Evolutionary conservation across 2,797 vertebrate genomes (phyloP), one percentile per base, ranked within the genome.

Genomic region (Microtus californicus): DNA sequence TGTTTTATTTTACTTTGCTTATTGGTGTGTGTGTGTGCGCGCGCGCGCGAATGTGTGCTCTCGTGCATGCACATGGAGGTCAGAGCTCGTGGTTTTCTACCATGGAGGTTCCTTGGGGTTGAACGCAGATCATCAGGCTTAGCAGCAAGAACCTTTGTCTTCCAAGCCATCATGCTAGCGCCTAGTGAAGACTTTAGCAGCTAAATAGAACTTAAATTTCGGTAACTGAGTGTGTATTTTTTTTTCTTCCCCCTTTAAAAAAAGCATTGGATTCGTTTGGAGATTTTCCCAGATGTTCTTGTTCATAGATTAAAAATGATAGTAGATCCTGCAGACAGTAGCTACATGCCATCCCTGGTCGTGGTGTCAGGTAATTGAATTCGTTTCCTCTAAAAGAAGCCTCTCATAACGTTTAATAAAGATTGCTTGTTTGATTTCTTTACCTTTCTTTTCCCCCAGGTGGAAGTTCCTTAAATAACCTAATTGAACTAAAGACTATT

Each of bases 291-390:
- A 67, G 99, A 99, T 81, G 99, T 99, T 94, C 99, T 99, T 31
- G 99, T 99, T 83, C 99, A 99, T 97, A 99, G 99, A 91, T 98
- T 99, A 80, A 99, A 99, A 98, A 99, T 99, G 99, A 98, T 98
- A 6, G 99, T 99, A 4, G 99, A 99, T 96, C 99, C 99, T 27
- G 99, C 99, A 3, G 99, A 99, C 98, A 99, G 99, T 98, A 99
- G 99, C 98, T 99, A 99, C 98, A 99, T 99, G 99, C 99, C 99
- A 2, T 99, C 99, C 3, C 98, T 99, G 63, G 99, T 99, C 51
- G 99, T 99, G 29, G 99, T 99, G 82, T 99, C 99, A 98, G 99
- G 99, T 99, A 98, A 71, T 94, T 85, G 25, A 94, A 31, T 92
- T 0, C 48, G 0, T 87, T 48, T 94, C 9, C 21, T 54, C 34